Conservation (phyloP, 2,797 vertebrate species). For the Intellagama lesueurii region DNA sequence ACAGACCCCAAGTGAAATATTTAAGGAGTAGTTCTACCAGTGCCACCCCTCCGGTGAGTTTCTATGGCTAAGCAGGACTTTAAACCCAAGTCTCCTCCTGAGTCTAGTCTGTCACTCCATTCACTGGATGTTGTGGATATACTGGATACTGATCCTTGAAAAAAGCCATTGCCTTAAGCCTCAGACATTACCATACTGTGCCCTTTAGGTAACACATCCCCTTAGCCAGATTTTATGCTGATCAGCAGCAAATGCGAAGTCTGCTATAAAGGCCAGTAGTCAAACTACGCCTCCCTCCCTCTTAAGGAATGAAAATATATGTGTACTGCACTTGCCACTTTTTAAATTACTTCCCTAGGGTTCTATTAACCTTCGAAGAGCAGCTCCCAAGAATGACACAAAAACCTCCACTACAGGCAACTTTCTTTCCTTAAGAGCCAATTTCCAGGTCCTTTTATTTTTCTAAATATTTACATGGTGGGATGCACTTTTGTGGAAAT, state of each 20-base stretch:
- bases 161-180: not conserved
- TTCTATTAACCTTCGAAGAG: constrained; percentile 48
- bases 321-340: constrained; percentile 34
- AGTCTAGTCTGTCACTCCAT: no score
- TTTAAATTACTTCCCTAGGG: constrained; percentile 60
- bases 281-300: not conserved
- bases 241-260: constrained; percentile 38
- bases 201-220: constrained; percentile 9
- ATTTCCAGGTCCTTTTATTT: constrained; percentile 21
- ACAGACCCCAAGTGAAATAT: no score
- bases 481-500: constrained; percentile 57
- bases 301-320: not conserved
- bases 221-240: constrained; percentile 16
- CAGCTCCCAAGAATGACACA: constrained; percentile 37
- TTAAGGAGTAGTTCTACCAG: no score
- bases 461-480: constrained; percentile 67
- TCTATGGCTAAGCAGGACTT: no score
- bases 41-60: no score
- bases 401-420: constrained; percentile 28
- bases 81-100: no score
- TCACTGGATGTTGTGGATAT: no score
- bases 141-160: not conserved
- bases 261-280: constrained; percentile 12
- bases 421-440: constrained; percentile 37
- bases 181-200: not conserved